Evolutionary conservation across 2,797 vertebrate genomes (phyloP).

Genomic region (Oreochromis grahami): DNA sequence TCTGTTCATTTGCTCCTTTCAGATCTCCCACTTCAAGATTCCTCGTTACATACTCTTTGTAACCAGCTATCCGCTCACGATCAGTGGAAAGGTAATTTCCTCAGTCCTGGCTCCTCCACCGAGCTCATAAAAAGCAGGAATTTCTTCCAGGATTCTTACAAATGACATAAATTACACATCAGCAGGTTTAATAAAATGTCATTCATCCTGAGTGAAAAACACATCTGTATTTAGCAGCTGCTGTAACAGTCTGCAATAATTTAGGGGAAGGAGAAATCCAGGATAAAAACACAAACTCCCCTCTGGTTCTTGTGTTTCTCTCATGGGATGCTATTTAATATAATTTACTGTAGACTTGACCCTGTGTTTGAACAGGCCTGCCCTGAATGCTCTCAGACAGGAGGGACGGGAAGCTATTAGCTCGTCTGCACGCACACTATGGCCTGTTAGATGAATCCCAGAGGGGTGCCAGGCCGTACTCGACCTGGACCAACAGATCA

Average conservation of each 20-base stretch:
- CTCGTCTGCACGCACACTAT: constrained; percentile 48
- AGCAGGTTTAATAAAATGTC: background rate
- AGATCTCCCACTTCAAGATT: constrained; percentile 95
- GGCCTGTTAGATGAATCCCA: background rate
- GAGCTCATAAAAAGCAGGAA: background rate
- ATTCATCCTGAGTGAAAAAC: background rate
- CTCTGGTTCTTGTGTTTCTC: constrained; percentile 17
- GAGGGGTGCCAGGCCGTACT: background rate
- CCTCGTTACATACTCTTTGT: constrained; percentile 87
- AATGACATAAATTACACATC: background rate
- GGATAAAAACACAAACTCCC: background rate
- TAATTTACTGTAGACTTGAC: constrained; percentile 2
- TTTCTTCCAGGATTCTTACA: background rate
- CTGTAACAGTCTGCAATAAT: background rate
- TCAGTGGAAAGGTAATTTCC: constrained; percentile 85
- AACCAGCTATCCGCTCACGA: constrained; percentile 81
- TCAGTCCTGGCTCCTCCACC: background rate
- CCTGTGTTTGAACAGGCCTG: constrained; percentile 23
- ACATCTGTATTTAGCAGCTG: background rate
- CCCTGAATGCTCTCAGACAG: constrained; percentile 45
- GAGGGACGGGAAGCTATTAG: constrained; percentile 54
- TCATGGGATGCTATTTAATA: constrained; percentile 14
- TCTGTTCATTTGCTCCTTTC: constrained; percentile 8
- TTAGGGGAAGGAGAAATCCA: background rate
- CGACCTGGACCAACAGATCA: background rate